These are phyloP conservation scores for Masticophis lateralis DNA, from an alignment of 2,797 vertebrate species.

Conservation along the genomic window DNA sequence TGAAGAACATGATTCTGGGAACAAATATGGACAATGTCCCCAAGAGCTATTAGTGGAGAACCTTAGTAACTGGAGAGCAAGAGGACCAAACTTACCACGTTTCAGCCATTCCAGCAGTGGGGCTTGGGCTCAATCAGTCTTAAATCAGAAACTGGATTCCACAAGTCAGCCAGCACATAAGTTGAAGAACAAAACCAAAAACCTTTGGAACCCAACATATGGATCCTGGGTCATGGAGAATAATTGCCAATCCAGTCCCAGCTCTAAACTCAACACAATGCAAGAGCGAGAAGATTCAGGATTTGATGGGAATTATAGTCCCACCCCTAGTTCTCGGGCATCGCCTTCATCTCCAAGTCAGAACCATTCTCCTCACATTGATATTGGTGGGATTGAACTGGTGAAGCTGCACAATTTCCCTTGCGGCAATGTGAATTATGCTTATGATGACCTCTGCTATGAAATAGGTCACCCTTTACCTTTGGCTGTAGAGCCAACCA, in stretches of 20 bases:
- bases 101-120: constrained; percentile 56
- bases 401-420: constrained; percentile 87
- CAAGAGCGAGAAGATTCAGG: constrained; percentile 72
- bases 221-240: constrained; percentile 88
- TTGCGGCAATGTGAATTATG: constrained; percentile 88
- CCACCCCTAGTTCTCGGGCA: constrained; percentile 59
- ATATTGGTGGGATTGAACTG: constrained; percentile 72
- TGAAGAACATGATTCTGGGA: constrained; percentile 51
- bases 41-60: constrained; percentile 76
- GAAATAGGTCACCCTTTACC: constrained; percentile 71
- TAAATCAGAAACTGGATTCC: constrained; percentile 72
- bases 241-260: constrained; percentile 67
- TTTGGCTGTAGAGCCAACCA: constrained; percentile 67
- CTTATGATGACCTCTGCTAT: constrained; percentile 82
- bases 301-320: constrained; percentile 66
- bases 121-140: constrained; percentile 71
- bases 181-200: constrained; percentile 89
- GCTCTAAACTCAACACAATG: constrained; percentile 49
- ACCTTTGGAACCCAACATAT: constrained; percentile 92
- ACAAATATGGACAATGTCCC: constrained; percentile 60
- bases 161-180: constrained; percentile 71
- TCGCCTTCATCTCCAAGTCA: constrained; percentile 69
- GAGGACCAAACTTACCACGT: constrained; percentile 49
- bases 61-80: constrained; percentile 65
- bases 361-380: constrained; percentile 58